Conservation (phyloP, 2,888 invertebrate genomes). For the Atherix ibis region DNA sequence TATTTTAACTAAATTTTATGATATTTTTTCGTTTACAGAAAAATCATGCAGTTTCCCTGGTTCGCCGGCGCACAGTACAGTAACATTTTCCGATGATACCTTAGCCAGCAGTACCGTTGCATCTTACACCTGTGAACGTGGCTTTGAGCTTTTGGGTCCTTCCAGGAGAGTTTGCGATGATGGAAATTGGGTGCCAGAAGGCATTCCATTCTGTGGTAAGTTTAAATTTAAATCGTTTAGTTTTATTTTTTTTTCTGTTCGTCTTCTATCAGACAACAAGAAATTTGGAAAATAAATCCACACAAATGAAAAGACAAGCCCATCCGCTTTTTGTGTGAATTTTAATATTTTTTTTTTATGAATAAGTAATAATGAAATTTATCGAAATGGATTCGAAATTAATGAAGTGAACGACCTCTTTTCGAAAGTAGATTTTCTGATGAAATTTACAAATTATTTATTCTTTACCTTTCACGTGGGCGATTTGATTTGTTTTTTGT, state of each 20-base stretch:
- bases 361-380: not conserved
- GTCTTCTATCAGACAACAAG: not conserved
- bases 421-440: too few relatives aligned
- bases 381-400: too few relatives aligned
- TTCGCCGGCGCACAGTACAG: slow-evolving; percentile 72
- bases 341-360: too few relatives aligned
- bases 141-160: slow-evolving; percentile 83
- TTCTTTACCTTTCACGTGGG: too few relatives aligned
- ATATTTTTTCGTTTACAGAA: slow-evolving; percentile 18
- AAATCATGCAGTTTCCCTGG: slow-evolving; percentile 68
- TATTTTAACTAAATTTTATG: too few relatives aligned
- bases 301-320: too few relatives aligned
- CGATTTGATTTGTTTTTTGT: too few relatives aligned
- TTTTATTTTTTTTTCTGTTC: slow-evolving; percentile 2
- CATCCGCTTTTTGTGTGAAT: too few relatives aligned
- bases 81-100: slow-evolving; percentile 56
- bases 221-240: slow-evolving; percentile 19
- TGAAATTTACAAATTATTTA: too few relatives aligned
- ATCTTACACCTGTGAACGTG: slow-evolving; percentile 72
- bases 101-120: slow-evolving; percentile 44
- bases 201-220: slow-evolving; percentile 90
- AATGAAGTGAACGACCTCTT: too few relatives aligned
- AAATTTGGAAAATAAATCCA: not conserved
- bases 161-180: slow-evolving; percentile 60
- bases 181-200: slow-evolving; percentile 73